These are phyloP conservation scores for Vidua macroura DNA, from an alignment of 2,113 vertebrate genomes.

Conservation along the genomic window DNA sequence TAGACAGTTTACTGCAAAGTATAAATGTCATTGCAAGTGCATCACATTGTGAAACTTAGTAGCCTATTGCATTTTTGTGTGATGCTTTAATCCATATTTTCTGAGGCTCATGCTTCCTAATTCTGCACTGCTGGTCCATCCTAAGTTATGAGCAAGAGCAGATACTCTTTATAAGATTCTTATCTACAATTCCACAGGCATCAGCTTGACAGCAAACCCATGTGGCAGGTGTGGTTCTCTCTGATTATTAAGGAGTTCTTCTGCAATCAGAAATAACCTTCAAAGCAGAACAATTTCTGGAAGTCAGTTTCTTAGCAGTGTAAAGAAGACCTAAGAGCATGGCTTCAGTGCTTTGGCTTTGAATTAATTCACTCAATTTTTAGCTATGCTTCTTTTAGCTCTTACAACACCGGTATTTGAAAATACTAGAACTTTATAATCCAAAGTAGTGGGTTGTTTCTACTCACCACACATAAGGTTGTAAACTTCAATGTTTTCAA, in stretches of 20 bases:
- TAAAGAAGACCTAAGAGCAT: not conserved
- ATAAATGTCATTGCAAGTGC: not conserved
- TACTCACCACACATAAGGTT: conserved; percentile 95
- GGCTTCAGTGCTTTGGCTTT: not conserved
- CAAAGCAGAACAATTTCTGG: not conserved
- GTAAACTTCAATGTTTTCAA: conserved; percentile 97
- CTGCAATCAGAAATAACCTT: not conserved
- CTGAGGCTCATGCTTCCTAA: not conserved
- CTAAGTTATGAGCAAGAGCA: not conserved
- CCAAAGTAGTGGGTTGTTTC: not conserved
- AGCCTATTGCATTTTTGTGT: not conserved
- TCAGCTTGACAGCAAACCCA: not conserved
- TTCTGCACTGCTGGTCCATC: not conserved
- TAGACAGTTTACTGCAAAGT: not conserved
- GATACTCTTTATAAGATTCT: not conserved
- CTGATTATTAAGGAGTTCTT: not conserved
- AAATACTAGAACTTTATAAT: not conserved
- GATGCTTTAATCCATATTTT: not conserved
- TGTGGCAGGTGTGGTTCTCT: fast-evolving
- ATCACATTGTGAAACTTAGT: not conserved
- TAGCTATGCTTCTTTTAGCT: not conserved
- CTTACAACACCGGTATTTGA: not conserved
- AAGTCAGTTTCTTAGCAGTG: not conserved
- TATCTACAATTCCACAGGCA: not conserved
- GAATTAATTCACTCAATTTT: not conserved